phyloP scores from a whole-genome alignment of 2,797 vertebrate genomes.

The Coluber constrictor region DNA sequence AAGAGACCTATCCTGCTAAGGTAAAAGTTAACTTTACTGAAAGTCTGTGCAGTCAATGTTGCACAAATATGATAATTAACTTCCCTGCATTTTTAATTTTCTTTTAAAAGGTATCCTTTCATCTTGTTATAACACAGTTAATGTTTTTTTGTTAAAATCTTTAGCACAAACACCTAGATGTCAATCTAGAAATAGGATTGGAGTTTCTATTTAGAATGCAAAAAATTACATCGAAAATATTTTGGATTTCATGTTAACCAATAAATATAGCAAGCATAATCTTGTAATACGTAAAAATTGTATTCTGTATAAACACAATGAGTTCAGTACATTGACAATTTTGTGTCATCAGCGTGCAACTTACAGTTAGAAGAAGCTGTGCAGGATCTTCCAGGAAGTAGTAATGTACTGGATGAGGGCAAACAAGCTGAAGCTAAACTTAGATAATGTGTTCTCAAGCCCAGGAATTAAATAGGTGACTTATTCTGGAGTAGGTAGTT shows the following conservation, averaged over 20 bases:
- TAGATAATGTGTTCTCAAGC: background rate
- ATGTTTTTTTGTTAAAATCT: background rate
- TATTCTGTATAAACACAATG: background rate
- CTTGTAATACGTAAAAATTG: background rate
- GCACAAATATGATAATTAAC: background rate
- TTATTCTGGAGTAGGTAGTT: background rate
- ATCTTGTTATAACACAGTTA: background rate
- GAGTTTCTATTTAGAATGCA: background rate
- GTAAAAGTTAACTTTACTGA: constrained; percentile 62
- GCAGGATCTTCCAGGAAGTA: background rate
- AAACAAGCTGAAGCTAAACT: background rate
- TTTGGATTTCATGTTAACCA: background rate
- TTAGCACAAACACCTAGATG: background rate
- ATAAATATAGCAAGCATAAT: background rate
- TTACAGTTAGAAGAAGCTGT: background rate
- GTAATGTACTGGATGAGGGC: background rate
- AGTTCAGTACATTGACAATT: background rate
- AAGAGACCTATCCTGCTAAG: constrained; percentile 95
- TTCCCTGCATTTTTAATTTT: background rate
- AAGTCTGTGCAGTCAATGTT: background rate
- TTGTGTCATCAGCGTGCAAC: background rate
- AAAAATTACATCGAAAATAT: background rate
- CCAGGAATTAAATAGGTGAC: background rate
- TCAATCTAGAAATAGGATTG: background rate
- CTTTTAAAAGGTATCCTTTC: background rate